phyloP scores from a whole-genome alignment of 2,113 vertebrate species.

The Cygnus atratus region DNA sequence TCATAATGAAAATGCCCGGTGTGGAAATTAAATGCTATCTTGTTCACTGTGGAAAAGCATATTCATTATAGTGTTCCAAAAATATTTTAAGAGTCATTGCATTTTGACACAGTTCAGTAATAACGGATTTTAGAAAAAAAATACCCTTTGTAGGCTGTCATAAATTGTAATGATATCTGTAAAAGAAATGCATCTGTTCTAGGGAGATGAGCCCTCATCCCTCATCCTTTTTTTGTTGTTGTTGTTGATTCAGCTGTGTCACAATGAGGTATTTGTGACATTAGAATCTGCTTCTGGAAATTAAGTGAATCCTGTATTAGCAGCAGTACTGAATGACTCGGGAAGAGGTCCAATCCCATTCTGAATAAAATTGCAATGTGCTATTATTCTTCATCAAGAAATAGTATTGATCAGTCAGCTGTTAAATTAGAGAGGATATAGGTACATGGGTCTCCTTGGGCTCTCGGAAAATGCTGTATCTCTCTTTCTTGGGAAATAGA shows the following conservation, averaged over 20 bases:
- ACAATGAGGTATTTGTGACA: neutral
- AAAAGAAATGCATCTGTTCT: neutral
- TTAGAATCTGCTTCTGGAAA: neutral
- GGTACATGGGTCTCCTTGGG: neutral
- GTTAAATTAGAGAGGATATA: neutral
- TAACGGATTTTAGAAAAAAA: neutral
- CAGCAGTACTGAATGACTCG: neutral
- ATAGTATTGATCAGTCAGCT: neutral
- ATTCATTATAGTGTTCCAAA: neutral
- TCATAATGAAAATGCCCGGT: neutral
- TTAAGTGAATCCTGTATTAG: neutral
- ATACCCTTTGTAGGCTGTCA: neutral
- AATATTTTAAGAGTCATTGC: neutral
- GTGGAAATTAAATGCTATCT: neutral
- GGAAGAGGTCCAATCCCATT: neutral
- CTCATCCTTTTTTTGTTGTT: neutral
- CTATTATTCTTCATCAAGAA: neutral
- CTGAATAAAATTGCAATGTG: neutral
- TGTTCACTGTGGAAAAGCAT: neutral
- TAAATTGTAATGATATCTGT: neutral
- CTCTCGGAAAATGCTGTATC: neutral
- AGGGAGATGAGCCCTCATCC: neutral
- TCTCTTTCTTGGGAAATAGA: neutral
- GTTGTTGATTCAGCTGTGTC: neutral
- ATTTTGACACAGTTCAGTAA: neutral